Conservation (phyloP, 2,888 invertebrate species). For the Marasmarcha lunaedactyla region DNA sequence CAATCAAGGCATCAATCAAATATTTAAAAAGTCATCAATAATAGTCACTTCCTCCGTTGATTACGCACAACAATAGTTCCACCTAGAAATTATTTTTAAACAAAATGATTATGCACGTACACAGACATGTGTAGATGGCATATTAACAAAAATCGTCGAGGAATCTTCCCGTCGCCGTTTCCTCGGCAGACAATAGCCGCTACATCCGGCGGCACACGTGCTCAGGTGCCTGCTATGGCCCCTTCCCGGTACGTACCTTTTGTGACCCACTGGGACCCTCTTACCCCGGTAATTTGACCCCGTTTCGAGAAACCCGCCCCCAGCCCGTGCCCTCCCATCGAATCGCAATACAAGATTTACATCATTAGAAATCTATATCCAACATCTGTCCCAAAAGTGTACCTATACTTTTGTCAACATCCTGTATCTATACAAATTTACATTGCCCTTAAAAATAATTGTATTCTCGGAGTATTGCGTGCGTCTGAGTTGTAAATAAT, state of each 20-base stretch:
- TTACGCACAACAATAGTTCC: no score
- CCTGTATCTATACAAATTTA: slow-evolving; percentile 2
- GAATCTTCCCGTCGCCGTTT: slow-evolving; percentile 54
- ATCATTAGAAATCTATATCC: slow-evolving; percentile 32
- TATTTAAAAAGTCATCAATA: no score
- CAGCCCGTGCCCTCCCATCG: slow-evolving; percentile 58
- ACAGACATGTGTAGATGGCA: slow-evolving; percentile 15
- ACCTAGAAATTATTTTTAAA: slow-evolving; percentile 21
- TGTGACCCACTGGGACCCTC: slow-evolving; percentile 34
- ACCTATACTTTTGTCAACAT: slow-evolving; percentile 20
- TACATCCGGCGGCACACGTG: slow-evolving; percentile 67
- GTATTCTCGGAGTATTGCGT: background rate
- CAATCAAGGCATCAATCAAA: no score
- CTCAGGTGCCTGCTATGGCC: slow-evolving; percentile 65
- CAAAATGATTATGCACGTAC: background rate
- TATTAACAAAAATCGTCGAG: slow-evolving; percentile 42
- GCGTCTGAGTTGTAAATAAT: background rate
- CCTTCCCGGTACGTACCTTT: slow-evolving; percentile 31
- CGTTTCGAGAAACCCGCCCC: slow-evolving; percentile 44
- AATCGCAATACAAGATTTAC: slow-evolving; percentile 22
- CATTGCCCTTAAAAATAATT: background rate
- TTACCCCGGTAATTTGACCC: slow-evolving; percentile 62
- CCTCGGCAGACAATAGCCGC: slow-evolving; percentile 61
- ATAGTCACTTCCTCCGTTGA: no score
- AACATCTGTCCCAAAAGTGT: slow-evolving; percentile 41